These are phyloP conservation scores for Ophion ellenae DNA, from an alignment of 2,888 invertebrate genomes.

Conservation along the genomic window DNA sequence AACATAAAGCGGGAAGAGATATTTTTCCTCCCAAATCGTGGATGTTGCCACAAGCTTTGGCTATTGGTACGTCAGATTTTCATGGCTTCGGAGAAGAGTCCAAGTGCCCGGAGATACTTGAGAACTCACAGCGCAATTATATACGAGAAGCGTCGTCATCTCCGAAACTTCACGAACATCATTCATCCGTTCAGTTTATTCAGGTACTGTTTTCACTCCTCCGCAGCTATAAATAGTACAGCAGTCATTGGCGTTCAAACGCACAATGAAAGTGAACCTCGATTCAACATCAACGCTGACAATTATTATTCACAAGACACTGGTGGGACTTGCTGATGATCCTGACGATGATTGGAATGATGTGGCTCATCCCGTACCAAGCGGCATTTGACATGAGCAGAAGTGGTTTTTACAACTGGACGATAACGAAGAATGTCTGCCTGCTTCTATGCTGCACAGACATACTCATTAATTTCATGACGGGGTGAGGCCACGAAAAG, in stretches of 20 bases:
- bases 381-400: slow-evolving; percentile 76
- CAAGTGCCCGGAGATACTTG: slow-evolving; percentile 77
- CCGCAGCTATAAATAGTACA: slow-evolving; percentile 16
- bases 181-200: slow-evolving; percentile 81
- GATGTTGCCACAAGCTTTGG: slow-evolving; percentile 62
- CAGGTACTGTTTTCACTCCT: slow-evolving; percentile 71
- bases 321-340: slow-evolving; percentile 81
- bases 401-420: slow-evolving; percentile 68
- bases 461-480: slow-evolving; percentile 79
- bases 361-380: slow-evolving; percentile 79
- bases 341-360: slow-evolving; percentile 71
- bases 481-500: slow-evolving; percentile 75
- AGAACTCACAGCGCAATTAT: slow-evolving; percentile 78
- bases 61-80: slow-evolving; percentile 68
- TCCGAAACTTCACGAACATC: slow-evolving; percentile 71
- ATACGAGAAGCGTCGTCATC: slow-evolving; percentile 77
- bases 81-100: slow-evolving; percentile 79
- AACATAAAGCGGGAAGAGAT: slow-evolving; percentile 69
- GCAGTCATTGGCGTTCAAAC: background rate
- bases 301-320: slow-evolving; percentile 72
- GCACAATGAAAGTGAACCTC: background rate
- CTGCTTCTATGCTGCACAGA: slow-evolving; percentile 78
- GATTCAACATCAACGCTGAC: slow-evolving; percentile 21
- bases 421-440: slow-evolving; percentile 73
- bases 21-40: slow-evolving; percentile 72